Evolutionary conservation across 2,113 vertebrate genomes (phyloP), one percentile per base, ranked within the genome.

Genomic region (Elachura formosa): DNA sequence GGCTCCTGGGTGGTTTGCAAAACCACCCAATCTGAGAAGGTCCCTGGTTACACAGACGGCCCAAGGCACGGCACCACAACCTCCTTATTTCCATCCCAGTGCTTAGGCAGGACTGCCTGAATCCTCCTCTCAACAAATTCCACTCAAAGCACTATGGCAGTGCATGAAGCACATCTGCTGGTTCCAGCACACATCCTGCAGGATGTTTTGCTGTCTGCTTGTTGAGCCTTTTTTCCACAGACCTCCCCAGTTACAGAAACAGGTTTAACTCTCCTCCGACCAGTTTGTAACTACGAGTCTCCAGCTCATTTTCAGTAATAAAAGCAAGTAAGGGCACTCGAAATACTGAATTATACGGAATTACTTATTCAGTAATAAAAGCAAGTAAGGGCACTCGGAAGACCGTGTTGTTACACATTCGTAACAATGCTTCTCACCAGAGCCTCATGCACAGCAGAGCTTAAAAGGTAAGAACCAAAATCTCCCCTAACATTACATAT

Each of bases 11-110:
- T 17, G 10, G 23, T 56, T 46, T 82, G 55, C 28, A 71, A 26
- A 71, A 85, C 29, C 25, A 54, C 5, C 25, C 6, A 19, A 8
- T n/a, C 24, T 61, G 48, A 84, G 67, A 46, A 11, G 54, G 45
- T 24, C 36, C 9, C 58, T 34, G 18, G 18, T 78, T 41, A 69
- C 21, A 58, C 17, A 72, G 49, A 51, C 7, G 2, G 14, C 16
- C 71, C 5, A 0, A 63, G 22, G 33, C 26, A 58, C 0, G 4
- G 29, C 87, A 56, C 17, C n/a, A 19, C 0, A 0, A 54, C 13
- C 23, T 14, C 29, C 48, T 55, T 45, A 55, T 11, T 81, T 75
- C 69, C 56, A 52, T 1, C 10, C 55, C 0, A 0, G 3, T 9
- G 7, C 33, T 51, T 4, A 51, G 34, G n/a, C 34, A 80, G 28